phyloP scores from a whole-genome alignment of 2,113 vertebrate species.

The Bothrops jararaca region DNA sequence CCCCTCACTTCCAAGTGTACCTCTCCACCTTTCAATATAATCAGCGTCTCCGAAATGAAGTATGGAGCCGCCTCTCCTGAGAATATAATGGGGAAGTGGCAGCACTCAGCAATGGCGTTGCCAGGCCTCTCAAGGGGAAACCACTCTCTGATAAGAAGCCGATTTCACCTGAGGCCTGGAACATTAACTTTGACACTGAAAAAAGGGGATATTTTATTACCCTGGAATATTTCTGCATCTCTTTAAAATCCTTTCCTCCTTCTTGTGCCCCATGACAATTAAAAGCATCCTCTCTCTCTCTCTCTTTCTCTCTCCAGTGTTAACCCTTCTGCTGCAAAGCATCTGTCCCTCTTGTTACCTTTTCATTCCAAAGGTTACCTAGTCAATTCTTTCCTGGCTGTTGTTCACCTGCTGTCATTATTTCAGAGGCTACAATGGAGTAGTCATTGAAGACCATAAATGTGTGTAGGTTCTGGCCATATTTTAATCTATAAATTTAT shows the following conservation, averaged over 20 bases:
- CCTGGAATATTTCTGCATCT: slow-evolving; percentile 61
- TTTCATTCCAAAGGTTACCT: slow-evolving; percentile 2
- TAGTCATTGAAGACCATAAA: background rate
- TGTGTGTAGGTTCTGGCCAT: background rate
- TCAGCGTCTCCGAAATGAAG: background rate
- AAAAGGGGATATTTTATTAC: slow-evolving; percentile 60
- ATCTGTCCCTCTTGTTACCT: background rate
- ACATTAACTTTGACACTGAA: slow-evolving; percentile 61
- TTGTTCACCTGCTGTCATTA: background rate
- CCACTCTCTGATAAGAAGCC: slow-evolving; percentile 29
- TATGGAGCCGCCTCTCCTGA: background rate
- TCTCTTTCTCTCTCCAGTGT: background rate
- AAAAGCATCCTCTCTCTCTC: slow-evolving; percentile 21
- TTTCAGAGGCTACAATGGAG: background rate
- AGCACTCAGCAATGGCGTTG: slow-evolving; percentile 4
- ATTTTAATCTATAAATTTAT: slow-evolving; percentile 25
- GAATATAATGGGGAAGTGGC: background rate
- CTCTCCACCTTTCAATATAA: background rate
- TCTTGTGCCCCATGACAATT: slow-evolving; percentile 37
- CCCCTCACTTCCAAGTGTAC: background rate
- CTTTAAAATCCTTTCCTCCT: slow-evolving; percentile 35
- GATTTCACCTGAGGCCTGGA: slow-evolving; percentile 56
- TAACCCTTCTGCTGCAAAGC: background rate
- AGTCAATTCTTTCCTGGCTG: background rate
- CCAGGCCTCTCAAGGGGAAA: slow-evolving; percentile 48